Conservation (phyloP, 2,888 invertebrate genomes). For the Aelia acuminata region DNA sequence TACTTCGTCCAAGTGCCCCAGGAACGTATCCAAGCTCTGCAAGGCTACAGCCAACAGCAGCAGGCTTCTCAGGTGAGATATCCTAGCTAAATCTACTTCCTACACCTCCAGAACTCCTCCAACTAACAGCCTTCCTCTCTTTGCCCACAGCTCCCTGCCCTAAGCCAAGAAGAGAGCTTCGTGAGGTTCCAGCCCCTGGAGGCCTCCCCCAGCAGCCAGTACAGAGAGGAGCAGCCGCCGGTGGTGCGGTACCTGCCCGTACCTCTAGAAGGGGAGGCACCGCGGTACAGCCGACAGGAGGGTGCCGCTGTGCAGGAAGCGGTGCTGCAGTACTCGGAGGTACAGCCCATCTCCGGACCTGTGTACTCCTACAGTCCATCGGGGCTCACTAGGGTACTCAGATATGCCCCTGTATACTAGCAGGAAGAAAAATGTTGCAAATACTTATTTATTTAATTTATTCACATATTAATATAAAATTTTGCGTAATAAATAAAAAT, state of each 20-base stretch:
- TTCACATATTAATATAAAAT: background rate
- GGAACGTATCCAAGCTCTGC: conserved; percentile 22
- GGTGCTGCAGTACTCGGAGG: conserved; percentile 57
- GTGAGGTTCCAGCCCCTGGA: background rate
- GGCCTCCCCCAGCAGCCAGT: background rate
- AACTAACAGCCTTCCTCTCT: background rate
- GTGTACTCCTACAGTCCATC: conserved; percentile 59
- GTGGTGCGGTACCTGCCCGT: background rate
- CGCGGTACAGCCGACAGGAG: background rate
- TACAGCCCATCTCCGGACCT: conserved; percentile 59
- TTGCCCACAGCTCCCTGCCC: background rate
- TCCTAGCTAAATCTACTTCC: background rate
- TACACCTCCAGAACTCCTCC: background rate
- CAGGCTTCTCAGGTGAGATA: background rate
- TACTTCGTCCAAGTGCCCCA: conserved; percentile 52
- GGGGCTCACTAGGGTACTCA: conserved; percentile 54
- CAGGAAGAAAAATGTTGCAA: background rate
- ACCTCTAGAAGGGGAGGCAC: background rate
- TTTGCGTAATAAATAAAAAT: background rate
- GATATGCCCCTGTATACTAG: conserved; percentile 55
- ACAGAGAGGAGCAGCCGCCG: background rate
- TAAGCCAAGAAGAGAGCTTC: background rate
- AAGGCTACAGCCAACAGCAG: background rate
- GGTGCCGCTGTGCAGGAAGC: background rate
- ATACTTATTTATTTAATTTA: background rate